Evolutionary conservation across 2,797 vertebrate species (phyloP), one percentile per base, ranked within the genome.

Genomic region (Alfaro cultratus): DNA sequence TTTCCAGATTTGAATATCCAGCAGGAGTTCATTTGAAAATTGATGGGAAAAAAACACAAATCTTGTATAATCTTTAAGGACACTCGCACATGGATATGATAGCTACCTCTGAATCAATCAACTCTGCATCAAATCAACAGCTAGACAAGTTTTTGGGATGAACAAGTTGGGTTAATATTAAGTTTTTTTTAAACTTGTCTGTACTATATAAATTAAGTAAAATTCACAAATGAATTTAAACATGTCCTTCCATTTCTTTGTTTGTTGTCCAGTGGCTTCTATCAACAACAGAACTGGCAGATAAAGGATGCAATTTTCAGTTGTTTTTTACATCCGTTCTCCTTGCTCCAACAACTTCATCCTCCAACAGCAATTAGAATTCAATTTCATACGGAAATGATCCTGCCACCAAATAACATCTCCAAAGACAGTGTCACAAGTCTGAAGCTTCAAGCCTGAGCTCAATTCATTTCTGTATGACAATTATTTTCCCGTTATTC

Each of bases 301-400:
- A 74, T 80, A 85, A n/a, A 78, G 26, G 26, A 43, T 29, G 31
- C 76, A 81, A 82, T 87, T 84, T 87, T 68, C 74, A 78, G n/a
- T 31, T 79, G 41, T 64, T 74, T 85, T 84, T 45, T 34, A 81
- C 31, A 72, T 71, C 12, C 4, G 0, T 78, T 82, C 70, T 76
- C 64, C 45, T 64, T 79, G 60, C 83, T 60, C 18, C 39, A 85
- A 80, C 49, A 46, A 67, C 85, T 74, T 87, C 74, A 76, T 80
- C 46, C 1, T 13, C 76, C 77, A 68, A 77, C 41, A 2, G 80
- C 79, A 81, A 83, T 89, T 88, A 84, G 31, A 29, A 78, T 82
- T 70, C 75, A 86, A 87, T 53, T 82, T 80, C 12, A 72, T 29
- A 78, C 0, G 74, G 77, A 90, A 90, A 91, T 89, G 76, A 78